Conservation (phyloP, 2,888 invertebrate genomes). For the Hypomecis atomaria region DNA sequence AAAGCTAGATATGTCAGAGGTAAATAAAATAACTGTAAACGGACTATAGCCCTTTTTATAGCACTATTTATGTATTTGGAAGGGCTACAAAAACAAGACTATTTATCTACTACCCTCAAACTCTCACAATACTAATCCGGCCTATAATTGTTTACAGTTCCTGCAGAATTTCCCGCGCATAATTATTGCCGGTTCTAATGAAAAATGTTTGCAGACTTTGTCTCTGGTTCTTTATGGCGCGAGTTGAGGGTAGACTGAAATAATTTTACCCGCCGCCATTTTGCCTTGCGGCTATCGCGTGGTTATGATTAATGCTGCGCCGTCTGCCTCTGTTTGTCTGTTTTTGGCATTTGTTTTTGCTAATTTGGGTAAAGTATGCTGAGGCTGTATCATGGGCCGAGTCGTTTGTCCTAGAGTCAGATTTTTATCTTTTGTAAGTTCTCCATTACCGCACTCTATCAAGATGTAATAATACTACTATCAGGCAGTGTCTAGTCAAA, state of each 20-base stretch:
- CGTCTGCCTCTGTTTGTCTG: constrained; percentile 28
- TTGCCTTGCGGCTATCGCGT: constrained; percentile 77
- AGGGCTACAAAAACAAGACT: not conserved
- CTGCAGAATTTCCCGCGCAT: constrained; percentile 51
- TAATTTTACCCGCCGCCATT: constrained; percentile 77
- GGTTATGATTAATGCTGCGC: constrained; percentile 66
- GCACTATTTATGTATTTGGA: not conserved
- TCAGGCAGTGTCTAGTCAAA: too few relatives aligned
- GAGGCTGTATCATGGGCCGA: too few relatives aligned
- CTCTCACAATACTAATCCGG: constrained; percentile 5
- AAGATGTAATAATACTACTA: too few relatives aligned
- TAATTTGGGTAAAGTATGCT: not conserved
- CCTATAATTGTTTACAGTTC: constrained; percentile 73
- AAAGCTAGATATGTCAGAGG: too few relatives aligned
- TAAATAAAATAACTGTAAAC: too few relatives aligned
- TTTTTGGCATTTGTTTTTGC: constrained; percentile 5
- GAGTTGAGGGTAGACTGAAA: constrained; percentile 74
- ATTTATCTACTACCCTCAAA: not conserved
- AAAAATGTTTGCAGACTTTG: constrained; percentile 78
- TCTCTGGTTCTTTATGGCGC: constrained; percentile 73
- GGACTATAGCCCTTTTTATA: too few relatives aligned
- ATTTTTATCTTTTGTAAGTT: too few relatives aligned
- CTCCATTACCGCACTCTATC: too few relatives aligned
- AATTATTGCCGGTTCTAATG: constrained; percentile 63
- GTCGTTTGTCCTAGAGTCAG: too few relatives aligned